Conservation (phyloP, 2,113 vertebrate genomes). For the Cinclus cinclus region DNA sequence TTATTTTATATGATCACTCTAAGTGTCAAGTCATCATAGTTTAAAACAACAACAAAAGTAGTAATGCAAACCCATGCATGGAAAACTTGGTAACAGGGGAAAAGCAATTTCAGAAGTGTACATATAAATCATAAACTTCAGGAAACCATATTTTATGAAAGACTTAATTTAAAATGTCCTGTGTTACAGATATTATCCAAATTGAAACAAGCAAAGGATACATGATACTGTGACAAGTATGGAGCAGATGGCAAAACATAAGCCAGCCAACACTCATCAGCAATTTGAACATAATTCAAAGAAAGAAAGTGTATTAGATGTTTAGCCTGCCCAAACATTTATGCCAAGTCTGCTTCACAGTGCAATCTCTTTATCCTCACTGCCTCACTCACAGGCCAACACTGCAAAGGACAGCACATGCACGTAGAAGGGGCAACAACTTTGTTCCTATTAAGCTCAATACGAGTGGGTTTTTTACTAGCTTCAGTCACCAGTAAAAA, state of each 20-base stretch:
- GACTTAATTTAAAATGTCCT: neutral
- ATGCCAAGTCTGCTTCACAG: neutral
- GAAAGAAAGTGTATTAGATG: neutral
- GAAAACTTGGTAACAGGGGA: rapidly evolving
- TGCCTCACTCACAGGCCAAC: neutral
- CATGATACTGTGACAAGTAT: neutral
- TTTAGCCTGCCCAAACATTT: neutral
- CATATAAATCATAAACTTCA: neutral
- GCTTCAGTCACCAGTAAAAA: neutral
- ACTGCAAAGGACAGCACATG: neutral
- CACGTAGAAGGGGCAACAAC: neutral
- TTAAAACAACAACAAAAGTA: neutral
- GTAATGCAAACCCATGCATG: neutral
- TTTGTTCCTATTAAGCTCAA: neutral
- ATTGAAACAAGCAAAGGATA: neutral
- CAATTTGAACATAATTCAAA: neutral
- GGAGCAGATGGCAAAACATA: neutral
- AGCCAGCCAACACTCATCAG: neutral
- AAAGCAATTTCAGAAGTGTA: neutral
- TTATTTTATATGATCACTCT: neutral
- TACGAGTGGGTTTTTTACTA: neutral
- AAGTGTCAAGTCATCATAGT: neutral
- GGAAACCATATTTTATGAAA: neutral
- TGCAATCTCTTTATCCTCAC: neutral
- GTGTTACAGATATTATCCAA: neutral